Evolutionary conservation across 1,140 invertebrate genomes (phyloP), one percentile per base, ranked within the genome.

Genomic region (Pemphigus obesinymphae): DNA sequence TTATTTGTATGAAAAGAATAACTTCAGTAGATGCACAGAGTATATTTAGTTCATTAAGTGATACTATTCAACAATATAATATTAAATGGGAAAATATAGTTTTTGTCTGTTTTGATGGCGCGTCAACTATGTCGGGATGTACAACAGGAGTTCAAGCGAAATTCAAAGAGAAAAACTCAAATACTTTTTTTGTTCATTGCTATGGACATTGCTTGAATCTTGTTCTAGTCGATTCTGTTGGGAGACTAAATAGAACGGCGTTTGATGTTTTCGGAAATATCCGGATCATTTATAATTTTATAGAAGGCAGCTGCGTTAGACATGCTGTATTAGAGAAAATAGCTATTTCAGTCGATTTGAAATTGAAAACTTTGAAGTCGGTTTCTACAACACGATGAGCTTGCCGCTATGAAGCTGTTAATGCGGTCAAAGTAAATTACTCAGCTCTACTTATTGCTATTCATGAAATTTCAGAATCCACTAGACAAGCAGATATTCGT

Each of bases 231-330:
- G 23, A 82, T 73, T n/a, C 70, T 20, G 37, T 58, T 11, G 26
- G 34, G 11, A 55, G 48, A 76, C 17, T 6, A 40, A 63, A 76
- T 55, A 20, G 23, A 72, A 31, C 8, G 10, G 34, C 34, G 5
- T 66, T 83, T 80, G 26, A 76, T 50, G 66, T 83, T 63, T 82
- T 83, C 80, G 55, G 40, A 23, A 61, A 26, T 26, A 23, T 83
- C 1, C 43, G 80, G 53, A n/a, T 83, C 1, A 45, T 83, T 53
- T 83, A 58, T 66, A 78, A 26, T 58, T 84, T 81, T 58, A 82
- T 82, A 26, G 82, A 84, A 83, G 82, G 83, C 2, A 84, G 80
- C 78, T 83, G 80, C 63, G 82, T 75, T 40, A 83, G 76, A 66
- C 82, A 83, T 82, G 76, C 78, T 40, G 61, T 75, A 23, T 84